phyloP scores from a whole-genome alignment of 2,797 vertebrate species.

The Cottoperca gobio region DNA sequence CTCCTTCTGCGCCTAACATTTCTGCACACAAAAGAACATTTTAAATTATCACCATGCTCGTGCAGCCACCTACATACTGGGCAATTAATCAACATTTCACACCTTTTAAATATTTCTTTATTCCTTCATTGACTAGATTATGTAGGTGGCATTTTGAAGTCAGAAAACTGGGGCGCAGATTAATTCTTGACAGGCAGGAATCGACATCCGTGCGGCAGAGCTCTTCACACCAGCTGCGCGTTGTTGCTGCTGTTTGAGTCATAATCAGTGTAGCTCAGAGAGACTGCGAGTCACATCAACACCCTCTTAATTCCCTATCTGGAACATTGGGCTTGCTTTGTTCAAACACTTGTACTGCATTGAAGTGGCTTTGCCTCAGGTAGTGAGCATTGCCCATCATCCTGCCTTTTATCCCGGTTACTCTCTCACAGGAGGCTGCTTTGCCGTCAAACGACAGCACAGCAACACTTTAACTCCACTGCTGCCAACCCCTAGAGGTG shows the following conservation, averaged over 20 bases:
- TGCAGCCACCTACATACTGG: constrained; percentile 40
- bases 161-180: constrained; percentile 57
- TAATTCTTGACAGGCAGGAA: constrained; percentile 72
- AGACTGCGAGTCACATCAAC: constrained; percentile 67
- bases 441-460: constrained; percentile 83
- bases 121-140: constrained; percentile 53
- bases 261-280: constrained; percentile 68
- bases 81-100: constrained; percentile 60
- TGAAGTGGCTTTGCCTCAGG: constrained; percentile 76
- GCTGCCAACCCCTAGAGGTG: constrained; percentile 66
- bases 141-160: constrained; percentile 66
- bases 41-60: constrained; percentile 31
- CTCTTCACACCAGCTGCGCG: constrained; percentile 67
- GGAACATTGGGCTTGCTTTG: constrained; percentile 71
- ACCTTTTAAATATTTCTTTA: constrained; percentile 41
- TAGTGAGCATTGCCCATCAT: constrained; percentile 83
- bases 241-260: constrained; percentile 67
- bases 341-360: constrained; percentile 76
- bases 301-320: constrained; percentile 70
- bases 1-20: not conserved
- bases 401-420: constrained; percentile 87
- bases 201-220: constrained; percentile 59
- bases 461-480: constrained; percentile 79
- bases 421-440: constrained; percentile 83
- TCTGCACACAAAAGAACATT: constrained; percentile 48